Evolutionary conservation across 2,113 vertebrate species (phyloP).

Genomic region (Dascyllus trimaculatus): DNA sequence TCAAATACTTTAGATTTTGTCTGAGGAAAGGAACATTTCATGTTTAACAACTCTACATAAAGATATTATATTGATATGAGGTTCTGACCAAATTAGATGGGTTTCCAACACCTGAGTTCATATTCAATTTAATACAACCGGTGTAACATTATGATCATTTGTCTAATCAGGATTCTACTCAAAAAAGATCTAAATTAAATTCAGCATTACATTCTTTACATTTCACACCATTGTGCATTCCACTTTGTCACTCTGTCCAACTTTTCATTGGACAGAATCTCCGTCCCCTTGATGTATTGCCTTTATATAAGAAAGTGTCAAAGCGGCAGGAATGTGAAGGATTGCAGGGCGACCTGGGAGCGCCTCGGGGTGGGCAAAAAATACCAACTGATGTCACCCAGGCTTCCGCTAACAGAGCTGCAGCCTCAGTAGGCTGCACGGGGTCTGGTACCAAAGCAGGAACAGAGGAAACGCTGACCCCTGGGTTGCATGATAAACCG

Average conservation of each 20-base stretch:
- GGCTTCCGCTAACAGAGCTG: constrained; percentile 69
- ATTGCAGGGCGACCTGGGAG: constrained; percentile 77
- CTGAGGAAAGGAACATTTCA: not conserved
- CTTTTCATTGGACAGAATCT: constrained; percentile 68
- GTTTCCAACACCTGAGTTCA: not conserved
- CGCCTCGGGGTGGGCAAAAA: constrained; percentile 77
- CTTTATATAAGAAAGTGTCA: constrained; percentile 86
- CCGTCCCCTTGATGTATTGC: constrained; percentile 83
- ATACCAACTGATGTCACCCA: constrained; percentile 74
- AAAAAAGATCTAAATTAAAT: not conserved
- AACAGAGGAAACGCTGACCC: constrained; percentile 72
- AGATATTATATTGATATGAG: no score
- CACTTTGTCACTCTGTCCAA: constrained; percentile 61
- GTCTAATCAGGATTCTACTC: no score
- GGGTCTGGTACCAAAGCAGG: constrained; percentile 33
- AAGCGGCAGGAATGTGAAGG: constrained; percentile 80
- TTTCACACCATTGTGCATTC: constrained; percentile 41
- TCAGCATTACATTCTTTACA: constrained; percentile 5
- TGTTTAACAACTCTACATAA: no score
- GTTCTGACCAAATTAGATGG: not conserved
- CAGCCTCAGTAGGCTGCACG: constrained; percentile 53
- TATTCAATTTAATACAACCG: not conserved
- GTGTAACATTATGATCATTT: no score
- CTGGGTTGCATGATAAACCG: constrained; percentile 49
- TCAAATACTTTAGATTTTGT: not conserved